Base-by-base conservation (phyloP, 2,888 invertebrate genomes). In the Lithophane socia region DNA sequence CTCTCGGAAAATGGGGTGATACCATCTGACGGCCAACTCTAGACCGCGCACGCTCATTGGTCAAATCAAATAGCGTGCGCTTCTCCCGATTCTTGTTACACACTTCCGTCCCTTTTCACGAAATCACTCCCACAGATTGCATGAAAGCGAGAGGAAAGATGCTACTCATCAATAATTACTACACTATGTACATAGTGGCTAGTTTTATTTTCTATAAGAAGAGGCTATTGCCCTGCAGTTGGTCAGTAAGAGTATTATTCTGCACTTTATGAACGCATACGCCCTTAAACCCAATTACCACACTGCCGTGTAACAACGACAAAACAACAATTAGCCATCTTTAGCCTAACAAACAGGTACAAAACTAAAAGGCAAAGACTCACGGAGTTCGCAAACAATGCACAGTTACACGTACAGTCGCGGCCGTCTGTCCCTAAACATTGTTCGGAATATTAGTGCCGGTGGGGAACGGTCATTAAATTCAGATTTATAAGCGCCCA, bases 401-500 rank as follows among this genome's bases (percentile, higher is more conserved):
- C 80, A 88, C 73, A 63, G 83, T 74, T 63, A 73, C 81, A 79
- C 78, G 77, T 81, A 72, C 79, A 75, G 75, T 52, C 66, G 75
- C 37, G 58, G 44, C 66, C 76, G 78, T 37, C 80, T 82, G 94
- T 90, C 91, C 91, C 91, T 86, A 90, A 94, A 94, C 95, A 95
- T 93, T 94, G 95, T 95, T 94, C 92, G 92, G 92, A 92, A 95
- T 95, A 95, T 95, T 94, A 94, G 93, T 92, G 91, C 91, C 91
- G 91, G 91, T 91, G 88, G 87, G 90, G 90, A 88, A 84, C 90
- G 94, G 94, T 94, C 96, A 95, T 96, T 96, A 96, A 96, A 96
- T 95, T 94, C 96, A 96, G 96, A 96, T 96, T 96, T 96, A 96
- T 96, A 94, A 94, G 89, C 92, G 89, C 92, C 92, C 90, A 93